Evolutionary conservation across 2,797 vertebrate species (phyloP).

Genomic region (Anguilla anguilla): DNA sequence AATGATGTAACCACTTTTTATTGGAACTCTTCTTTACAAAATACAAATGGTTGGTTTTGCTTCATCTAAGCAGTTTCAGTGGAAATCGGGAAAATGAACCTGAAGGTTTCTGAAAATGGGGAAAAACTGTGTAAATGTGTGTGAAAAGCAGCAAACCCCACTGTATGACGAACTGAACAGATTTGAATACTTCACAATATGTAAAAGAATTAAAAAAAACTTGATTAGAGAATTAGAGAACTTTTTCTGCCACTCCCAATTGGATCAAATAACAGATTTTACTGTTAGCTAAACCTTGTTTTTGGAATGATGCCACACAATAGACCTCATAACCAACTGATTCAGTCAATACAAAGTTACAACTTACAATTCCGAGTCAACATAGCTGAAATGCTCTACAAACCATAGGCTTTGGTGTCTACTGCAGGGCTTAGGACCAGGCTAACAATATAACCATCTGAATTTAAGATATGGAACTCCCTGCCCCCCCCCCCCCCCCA

Average conservation of each 20-base stretch:
- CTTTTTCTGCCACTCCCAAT: not conserved
- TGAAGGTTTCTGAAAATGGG: not conserved
- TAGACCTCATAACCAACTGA: not conserved
- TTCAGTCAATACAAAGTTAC: not conserved
- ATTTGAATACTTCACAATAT: not conserved
- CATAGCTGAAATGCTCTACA: not conserved
- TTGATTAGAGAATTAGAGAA: not conserved
- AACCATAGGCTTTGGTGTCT: not conserved
- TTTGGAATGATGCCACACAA: conserved; percentile 1
- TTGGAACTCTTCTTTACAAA: conserved; percentile 24
- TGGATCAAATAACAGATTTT: not conserved
- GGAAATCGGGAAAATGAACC: conserved; percentile 14
- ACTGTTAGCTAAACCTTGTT: not conserved
- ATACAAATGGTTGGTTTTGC: conserved; percentile 15
- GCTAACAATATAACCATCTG: not conserved
- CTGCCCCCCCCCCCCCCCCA: not conserved
- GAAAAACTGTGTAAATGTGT: not conserved
- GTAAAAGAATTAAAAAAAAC: not conserved
- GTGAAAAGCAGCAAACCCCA: not conserved
- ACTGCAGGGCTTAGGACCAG: not conserved
- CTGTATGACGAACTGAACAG: not conserved
- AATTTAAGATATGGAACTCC: not conserved
- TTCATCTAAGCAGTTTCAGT: conserved; percentile 4
- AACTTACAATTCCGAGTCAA: not conserved
- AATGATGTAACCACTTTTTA: conserved; percentile 24